Conservation (phyloP, 2,888 invertebrate genomes). For the Cyrtodaria siliqua region DNA sequence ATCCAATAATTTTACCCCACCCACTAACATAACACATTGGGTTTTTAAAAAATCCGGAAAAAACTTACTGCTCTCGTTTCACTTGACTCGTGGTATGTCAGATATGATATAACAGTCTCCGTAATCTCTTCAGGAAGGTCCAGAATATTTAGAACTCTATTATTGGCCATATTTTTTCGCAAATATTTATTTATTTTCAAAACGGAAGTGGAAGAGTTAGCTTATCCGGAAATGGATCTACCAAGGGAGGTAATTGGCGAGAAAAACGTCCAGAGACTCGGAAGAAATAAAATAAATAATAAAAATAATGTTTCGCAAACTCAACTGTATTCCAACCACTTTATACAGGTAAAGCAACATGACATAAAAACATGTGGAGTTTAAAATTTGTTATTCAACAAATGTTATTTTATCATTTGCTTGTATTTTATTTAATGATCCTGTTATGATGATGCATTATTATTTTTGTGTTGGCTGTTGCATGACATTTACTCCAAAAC, state of each 20-base stretch:
- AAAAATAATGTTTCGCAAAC: conserved; percentile 34
- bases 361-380: too few relatives aligned
- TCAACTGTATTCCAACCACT: neutral
- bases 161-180: too few relatives aligned
- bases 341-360: conserved; percentile 17
- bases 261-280: conserved; percentile 8
- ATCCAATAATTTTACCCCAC: neutral
- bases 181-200: too few relatives aligned
- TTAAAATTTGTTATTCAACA: too few relatives aligned
- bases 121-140: conserved; percentile 75
- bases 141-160: conserved; percentile 39
- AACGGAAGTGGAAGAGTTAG: too few relatives aligned
- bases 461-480: too few relatives aligned
- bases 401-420: too few relatives aligned
- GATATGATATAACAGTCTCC: conserved; percentile 69
- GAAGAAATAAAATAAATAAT: neutral
- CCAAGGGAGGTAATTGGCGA: conserved; percentile 4
- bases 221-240: too few relatives aligned
- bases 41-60: too few relatives aligned
- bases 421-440: too few relatives aligned
- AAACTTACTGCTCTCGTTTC: conserved; percentile 70
- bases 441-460: too few relatives aligned
- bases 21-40: neutral
- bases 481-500: too few relatives aligned
- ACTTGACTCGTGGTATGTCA: conserved; percentile 72